Conservation (phyloP, 2,888 invertebrate species). For the Andrena haemorrhoa region DNA sequence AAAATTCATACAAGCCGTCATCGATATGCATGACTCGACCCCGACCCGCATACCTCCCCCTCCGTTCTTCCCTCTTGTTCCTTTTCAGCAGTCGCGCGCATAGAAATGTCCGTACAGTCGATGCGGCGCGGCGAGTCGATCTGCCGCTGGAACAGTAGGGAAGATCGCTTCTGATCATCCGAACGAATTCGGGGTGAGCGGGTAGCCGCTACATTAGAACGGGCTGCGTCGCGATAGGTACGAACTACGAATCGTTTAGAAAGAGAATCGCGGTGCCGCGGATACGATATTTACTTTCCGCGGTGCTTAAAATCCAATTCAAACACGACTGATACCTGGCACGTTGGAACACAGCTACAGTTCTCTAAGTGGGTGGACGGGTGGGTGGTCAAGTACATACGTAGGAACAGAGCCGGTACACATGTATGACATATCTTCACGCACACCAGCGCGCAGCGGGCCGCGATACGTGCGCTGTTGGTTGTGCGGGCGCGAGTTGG, state of each 20-base stretch:
- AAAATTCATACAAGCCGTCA: slow-evolving; percentile 77
- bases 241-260: background rate
- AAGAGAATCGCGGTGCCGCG: slow-evolving; percentile 9
- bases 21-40: slow-evolving; percentile 81
- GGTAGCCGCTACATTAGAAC: no score
- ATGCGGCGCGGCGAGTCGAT: slow-evolving; percentile 57
- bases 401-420: slow-evolving; percentile 50
- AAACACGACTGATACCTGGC: slow-evolving; percentile 57
- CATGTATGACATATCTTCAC: slow-evolving; percentile 65
- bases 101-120: slow-evolving; percentile 52
- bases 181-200: no score
- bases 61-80: slow-evolving; percentile 54
- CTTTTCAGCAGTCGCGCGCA: slow-evolving; percentile 53
- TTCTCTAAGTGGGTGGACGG: slow-evolving; percentile 69
- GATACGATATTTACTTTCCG: slow-evolving; percentile 34
- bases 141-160: slow-evolving; percentile 14
- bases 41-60: slow-evolving; percentile 79
- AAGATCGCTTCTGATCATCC: background rate
- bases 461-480: slow-evolving; percentile 49
- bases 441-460: slow-evolving; percentile 17
- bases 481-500: slow-evolving; percentile 65
- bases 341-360: slow-evolving; percentile 62
- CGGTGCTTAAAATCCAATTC: slow-evolving; percentile 25
- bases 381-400: slow-evolving; percentile 72
- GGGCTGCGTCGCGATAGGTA: background rate